Percentiles rank a stretch among this genome's conserved stretches.
Evolutionary conservation across 1,140 invertebrate genomes (phyloP).

Genomic region (Delia radicum): DNA sequence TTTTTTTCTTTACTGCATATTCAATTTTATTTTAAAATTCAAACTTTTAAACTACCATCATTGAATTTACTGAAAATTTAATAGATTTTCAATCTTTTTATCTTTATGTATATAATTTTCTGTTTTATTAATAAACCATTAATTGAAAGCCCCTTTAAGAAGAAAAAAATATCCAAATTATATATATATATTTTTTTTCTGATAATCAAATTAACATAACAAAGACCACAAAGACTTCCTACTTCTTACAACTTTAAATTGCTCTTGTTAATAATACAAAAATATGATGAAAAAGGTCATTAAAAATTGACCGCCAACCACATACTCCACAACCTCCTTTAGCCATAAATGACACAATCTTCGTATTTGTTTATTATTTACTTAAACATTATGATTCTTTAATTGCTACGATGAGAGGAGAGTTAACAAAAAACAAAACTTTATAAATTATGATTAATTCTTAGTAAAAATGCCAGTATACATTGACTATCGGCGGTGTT

Average conservation of each 20-base stretch:
- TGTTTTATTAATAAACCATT: too few relatives aligned
- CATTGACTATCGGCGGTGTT: not conserved
- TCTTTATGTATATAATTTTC: too few relatives aligned
- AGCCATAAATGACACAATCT: not conserved
- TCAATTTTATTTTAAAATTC: too few relatives aligned
- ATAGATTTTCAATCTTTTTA: too few relatives aligned
- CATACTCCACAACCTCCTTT: not conserved
- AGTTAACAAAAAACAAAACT: not conserved
- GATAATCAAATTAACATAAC: not conserved
- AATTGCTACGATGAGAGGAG: not conserved
- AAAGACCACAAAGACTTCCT: not conserved
- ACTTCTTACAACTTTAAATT: not conserved
- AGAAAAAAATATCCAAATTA: too few relatives aligned
- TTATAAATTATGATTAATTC: not conserved
- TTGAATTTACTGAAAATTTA: too few relatives aligned
- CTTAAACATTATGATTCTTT: slow-evolving; percentile 4
- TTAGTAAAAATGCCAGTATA: not conserved
- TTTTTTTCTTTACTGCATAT: too few relatives aligned
- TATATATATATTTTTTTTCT: too few relatives aligned
- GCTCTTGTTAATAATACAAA: not conserved
- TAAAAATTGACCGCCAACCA: not conserved
- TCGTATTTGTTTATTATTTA: not conserved
- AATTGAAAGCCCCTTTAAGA: too few relatives aligned
- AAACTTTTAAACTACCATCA: too few relatives aligned
- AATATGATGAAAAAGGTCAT: not conserved